Evolutionary conservation across 2,797 vertebrate species (phyloP).

Genomic region (Toxotes lorentzi): DNA sequence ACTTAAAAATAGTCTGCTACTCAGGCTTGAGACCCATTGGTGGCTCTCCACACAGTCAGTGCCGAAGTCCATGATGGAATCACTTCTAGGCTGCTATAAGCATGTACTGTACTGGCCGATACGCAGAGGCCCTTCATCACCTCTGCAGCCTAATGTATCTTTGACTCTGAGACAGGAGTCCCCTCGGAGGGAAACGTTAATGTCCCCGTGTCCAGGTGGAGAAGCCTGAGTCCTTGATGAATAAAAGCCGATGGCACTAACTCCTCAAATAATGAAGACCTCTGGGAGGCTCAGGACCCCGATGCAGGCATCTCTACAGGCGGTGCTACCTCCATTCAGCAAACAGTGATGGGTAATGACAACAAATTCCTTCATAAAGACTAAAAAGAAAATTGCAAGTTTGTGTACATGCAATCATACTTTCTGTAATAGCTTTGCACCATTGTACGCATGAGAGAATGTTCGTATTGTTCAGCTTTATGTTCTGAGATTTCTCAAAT

Average conservation of each 20-base stretch:
- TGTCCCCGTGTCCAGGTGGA: conserved; percentile 37
- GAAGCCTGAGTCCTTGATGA: conserved; percentile 39
- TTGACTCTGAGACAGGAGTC: conserved; percentile 38
- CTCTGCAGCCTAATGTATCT: conserved; percentile 34
- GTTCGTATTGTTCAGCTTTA: not conserved
- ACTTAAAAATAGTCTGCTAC: not conserved
- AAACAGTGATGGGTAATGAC: not conserved
- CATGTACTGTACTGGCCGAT: conserved; percentile 22
- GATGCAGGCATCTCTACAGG: conserved; percentile 23
- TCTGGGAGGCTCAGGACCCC: conserved; percentile 50
- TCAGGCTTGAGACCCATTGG: conserved; percentile 4
- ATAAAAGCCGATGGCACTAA: conserved; percentile 50
- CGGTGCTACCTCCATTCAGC: conserved; percentile 4
- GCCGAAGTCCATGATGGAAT: conserved; percentile 6
- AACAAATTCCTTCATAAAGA: not conserved
- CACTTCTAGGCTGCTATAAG: conserved; percentile 31
- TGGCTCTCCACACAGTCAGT: conserved; percentile 10
- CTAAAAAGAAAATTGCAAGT: not conserved
- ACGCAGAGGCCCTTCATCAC: conserved; percentile 40
- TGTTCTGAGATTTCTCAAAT: not conserved
- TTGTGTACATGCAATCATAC: not conserved
- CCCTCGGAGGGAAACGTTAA: conserved; percentile 39
- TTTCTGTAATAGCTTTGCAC: not conserved
- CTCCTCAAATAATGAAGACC: conserved; percentile 69
- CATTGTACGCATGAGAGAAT: not conserved